A percentile compares a stretch with the other conserved stretches of the same genome.
Evolutionary conservation across 2,797 vertebrate species (phyloP).

Genomic region (Gouania willdenowi): DNA sequence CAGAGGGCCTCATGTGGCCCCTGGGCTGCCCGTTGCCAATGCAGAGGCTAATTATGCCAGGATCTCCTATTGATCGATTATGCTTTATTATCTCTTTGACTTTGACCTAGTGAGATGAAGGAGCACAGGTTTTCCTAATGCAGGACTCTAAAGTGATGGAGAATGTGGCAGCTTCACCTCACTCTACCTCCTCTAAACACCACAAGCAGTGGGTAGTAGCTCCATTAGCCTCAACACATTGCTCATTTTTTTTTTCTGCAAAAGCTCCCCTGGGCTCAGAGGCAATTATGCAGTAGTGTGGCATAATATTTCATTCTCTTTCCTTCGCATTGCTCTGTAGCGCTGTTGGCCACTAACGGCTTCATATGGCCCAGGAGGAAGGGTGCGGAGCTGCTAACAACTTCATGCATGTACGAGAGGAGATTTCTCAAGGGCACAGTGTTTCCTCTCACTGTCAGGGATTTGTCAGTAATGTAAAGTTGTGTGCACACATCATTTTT

Average conservation of each 20-base stretch:
- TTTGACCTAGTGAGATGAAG: conserved; percentile 67
- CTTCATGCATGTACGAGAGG: conserved; percentile 37
- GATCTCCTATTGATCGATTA: conserved; percentile 44
- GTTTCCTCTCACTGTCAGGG: conserved; percentile 52
- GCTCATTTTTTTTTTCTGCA: conserved; percentile 80
- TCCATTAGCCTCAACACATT: conserved; percentile 73
- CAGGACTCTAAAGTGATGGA: conserved; percentile 47
- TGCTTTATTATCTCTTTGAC: no score
- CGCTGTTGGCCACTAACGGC: conserved; percentile 60
- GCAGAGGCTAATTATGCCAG: conserved; percentile 23
- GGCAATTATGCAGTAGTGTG: conserved; percentile 79
- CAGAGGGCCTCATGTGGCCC: no score
- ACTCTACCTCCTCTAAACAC: conserved; percentile 19
- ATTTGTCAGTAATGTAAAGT: conserved; percentile 23
- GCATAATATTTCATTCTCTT: conserved; percentile 79
- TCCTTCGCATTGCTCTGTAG: conserved; percentile 60
- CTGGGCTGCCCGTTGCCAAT: conserved; percentile 37
- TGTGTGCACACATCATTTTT: conserved; percentile 7
- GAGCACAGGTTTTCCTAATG: conserved; percentile 46
- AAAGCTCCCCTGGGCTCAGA: conserved; percentile 78
- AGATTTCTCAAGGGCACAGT: conserved; percentile 50
- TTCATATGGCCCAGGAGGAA: conserved; percentile 64
- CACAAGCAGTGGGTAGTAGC: conserved; percentile 35
- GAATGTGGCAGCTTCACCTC: conserved; percentile 48
- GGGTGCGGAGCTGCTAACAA: conserved; percentile 54